Evolutionary conservation across 2,113 vertebrate genomes (phyloP), one percentile per base, ranked within the genome.

Genomic region (Carlito syrichta): DNA sequence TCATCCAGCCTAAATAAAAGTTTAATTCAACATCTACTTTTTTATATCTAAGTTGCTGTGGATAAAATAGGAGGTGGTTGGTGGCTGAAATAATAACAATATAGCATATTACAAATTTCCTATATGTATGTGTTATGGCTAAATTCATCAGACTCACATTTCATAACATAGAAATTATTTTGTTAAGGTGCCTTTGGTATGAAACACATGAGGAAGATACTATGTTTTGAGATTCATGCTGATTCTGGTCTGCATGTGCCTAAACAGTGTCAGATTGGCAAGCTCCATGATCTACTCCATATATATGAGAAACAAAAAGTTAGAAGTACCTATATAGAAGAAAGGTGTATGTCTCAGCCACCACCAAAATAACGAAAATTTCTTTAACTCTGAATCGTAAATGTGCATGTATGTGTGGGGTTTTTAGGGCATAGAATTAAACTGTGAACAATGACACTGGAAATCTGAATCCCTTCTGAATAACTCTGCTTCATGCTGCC

Each of bases 401-500:
- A 87, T 74, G 2, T 95, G 38, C 71, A 3, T 95, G 9, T 78
- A 8, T 22, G 16, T 30, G 1, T 91, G 35, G 66, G 5, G 45
- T 63, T 91, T 77, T 86, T 4, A 62, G 19, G 1, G 0, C 23
- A 96, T 62, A 23, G 92, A 89, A 95, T 95, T 82, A 95, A 45
- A 93, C 60, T 97, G 52, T n/a, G 77, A 97, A 81, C 56, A 54
- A 92, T 69, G 95, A 91, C 78, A 96, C 48, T 8, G 13, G 7
- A 52, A 74, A 17, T 27, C 56, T 58, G 35, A 97, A 77, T 91
- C 30, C 60, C 81, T 95, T 69, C 60, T 93, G 89, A 96, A 92
- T 82, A 98, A 89, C 40, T n/a, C 0, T 95, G 3, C 89, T 97
- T 95, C 78, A 95, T 97, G 85, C 17, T 2, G 17, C 12, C 87